Conservation (phyloP, 2,888 invertebrate species). For the Troides helena region DNA sequence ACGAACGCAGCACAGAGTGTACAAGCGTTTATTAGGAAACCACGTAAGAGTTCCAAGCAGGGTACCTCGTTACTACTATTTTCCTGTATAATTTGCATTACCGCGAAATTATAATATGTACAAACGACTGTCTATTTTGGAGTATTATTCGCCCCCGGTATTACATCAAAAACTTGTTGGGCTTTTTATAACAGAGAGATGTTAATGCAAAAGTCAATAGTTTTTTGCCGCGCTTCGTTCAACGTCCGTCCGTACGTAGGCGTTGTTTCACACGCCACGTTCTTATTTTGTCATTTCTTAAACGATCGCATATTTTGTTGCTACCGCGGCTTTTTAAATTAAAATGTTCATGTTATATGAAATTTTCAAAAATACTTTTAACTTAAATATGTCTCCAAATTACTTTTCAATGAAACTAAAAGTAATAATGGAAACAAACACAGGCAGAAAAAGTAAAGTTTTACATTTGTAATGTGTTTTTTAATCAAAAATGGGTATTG, state of each 20-base stretch:
- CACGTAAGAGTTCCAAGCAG: background rate
- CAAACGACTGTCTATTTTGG: constrained; percentile 4
- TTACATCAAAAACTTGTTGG: constrained; percentile 9
- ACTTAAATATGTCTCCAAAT: too few relatives aligned
- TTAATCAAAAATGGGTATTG: too few relatives aligned
- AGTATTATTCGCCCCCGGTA: constrained; percentile 7
- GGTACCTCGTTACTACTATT: background rate
- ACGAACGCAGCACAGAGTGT: background rate
- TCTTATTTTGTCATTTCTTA: constrained; percentile 21
- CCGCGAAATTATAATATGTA: background rate
- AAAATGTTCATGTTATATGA: too few relatives aligned
- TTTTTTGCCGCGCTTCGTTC: background rate
- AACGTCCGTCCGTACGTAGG: background rate
- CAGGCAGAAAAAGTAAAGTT: too few relatives aligned
- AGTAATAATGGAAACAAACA: too few relatives aligned
- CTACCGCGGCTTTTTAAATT: too few relatives aligned
- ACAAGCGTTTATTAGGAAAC: background rate
- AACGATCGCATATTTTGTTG: constrained; percentile 8
- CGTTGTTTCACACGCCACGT: constrained; percentile 3
- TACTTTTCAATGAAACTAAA: too few relatives aligned
- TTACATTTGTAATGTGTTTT: too few relatives aligned
- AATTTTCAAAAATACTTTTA: too few relatives aligned
- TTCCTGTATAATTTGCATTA: constrained; percentile 1
- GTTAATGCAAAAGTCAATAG: constrained; percentile 2
- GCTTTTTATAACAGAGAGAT: constrained; percentile 12